phyloP scores from a whole-genome alignment of 2,797 vertebrate species.

The Lindbergichthys nudifrons region DNA sequence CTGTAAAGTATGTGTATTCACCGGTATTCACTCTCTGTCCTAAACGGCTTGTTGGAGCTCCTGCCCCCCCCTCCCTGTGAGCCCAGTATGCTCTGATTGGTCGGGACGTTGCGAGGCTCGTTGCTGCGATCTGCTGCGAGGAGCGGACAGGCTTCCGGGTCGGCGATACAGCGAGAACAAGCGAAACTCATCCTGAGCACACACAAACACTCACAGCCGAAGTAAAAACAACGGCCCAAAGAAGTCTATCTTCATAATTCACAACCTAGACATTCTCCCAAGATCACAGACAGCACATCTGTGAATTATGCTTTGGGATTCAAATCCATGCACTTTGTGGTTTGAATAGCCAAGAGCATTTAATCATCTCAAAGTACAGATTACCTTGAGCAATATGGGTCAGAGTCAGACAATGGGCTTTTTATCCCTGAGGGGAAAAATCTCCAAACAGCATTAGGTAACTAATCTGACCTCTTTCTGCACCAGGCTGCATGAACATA shows the following conservation, averaged over 20 bases:
- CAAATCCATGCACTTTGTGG: conserved; percentile 39
- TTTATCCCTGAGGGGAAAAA: conserved; percentile 23
- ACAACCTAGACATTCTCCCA: conserved; percentile 34
- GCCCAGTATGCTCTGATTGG: too few species aligned
- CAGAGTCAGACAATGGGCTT: conserved; percentile 62
- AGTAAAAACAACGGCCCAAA: too few species aligned
- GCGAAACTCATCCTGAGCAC: too few species aligned
- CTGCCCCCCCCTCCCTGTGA: too few species aligned
- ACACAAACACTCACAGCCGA: too few species aligned
- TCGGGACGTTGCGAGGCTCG: too few species aligned
- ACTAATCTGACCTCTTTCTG: conserved; percentile 36
- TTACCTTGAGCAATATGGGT: conserved; percentile 69
- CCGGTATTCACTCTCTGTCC: too few species aligned
- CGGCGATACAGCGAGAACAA: too few species aligned
- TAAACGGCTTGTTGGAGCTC: too few species aligned
- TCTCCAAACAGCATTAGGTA: conserved; percentile 34
- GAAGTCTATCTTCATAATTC: conserved; percentile 20
- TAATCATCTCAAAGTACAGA: conserved; percentile 73
- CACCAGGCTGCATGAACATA: conserved; percentile 4
- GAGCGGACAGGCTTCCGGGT: too few species aligned
- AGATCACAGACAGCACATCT: conserved; percentile 47
- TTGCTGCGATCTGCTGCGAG: too few species aligned
- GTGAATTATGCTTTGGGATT: conserved; percentile 57
- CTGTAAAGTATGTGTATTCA: too few species aligned
- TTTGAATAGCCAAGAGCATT: conserved; percentile 51